These are phyloP conservation scores for Anoplolepis gracilipes DNA, from an alignment of 1,140 invertebrate genomes.

Conservation along the genomic window DNA sequence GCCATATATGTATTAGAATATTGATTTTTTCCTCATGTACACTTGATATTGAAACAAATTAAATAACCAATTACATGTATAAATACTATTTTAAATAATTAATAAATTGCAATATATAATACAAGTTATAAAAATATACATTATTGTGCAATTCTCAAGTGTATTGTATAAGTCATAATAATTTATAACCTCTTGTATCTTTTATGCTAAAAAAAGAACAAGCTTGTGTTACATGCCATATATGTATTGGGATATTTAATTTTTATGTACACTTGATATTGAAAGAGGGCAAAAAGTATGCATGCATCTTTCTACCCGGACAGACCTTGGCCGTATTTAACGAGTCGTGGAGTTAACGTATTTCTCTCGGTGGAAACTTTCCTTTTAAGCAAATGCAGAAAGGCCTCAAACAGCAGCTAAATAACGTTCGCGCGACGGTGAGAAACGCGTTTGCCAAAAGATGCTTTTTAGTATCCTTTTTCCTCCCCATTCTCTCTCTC, in stretches of 20 bases:
- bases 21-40: too few species aligned
- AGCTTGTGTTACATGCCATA: slow-evolving; percentile 12
- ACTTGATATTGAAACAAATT: too few species aligned
- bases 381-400: slow-evolving; percentile 60
- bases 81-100: neutral
- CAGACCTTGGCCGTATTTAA: slow-evolving; percentile 61
- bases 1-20: too few species aligned
- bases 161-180: neutral
- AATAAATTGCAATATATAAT: neutral
- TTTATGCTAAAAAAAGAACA: neutral
- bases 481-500: neutral
- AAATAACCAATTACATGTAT: too few species aligned
- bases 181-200: neutral
- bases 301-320: slow-evolving; percentile 20
- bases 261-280: slow-evolving; percentile 15
- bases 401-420: slow-evolving; percentile 49
- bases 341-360: slow-evolving; percentile 52
- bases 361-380: slow-evolving; percentile 48
- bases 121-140: neutral
- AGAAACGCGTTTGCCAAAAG: slow-evolving; percentile 44
- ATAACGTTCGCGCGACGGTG: slow-evolving; percentile 33
- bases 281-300: slow-evolving; percentile 40
- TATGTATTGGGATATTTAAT: neutral
- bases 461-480: slow-evolving; percentile 21
- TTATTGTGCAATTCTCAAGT: neutral